Conservation (phyloP, 2,888 invertebrate species). For the Sesia apiformis region DNA sequence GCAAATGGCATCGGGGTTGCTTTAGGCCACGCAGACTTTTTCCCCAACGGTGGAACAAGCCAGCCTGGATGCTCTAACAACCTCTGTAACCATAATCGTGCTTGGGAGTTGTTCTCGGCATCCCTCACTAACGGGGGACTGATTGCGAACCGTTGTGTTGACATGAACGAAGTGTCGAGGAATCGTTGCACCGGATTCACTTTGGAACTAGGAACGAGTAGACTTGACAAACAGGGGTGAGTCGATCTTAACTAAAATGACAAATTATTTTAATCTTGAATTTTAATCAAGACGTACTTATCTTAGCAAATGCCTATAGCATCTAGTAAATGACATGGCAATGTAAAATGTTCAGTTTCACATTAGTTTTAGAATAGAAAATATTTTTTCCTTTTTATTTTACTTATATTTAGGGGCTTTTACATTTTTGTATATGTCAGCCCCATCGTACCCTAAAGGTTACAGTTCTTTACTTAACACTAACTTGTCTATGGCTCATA, state of each 20-base stretch:
- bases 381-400: too few relatives aligned
- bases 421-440: too few relatives aligned
- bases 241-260: not conserved
- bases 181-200: constrained; percentile 3
- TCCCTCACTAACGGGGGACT: constrained; percentile 2
- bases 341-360: too few relatives aligned
- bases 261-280: not conserved
- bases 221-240: not conserved
- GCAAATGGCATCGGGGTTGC: constrained; percentile 8
- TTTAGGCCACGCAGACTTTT: constrained; percentile 5
- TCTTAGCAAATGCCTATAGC: too few relatives aligned
- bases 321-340: too few relatives aligned
- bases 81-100: constrained; percentile 5
- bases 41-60: constrained; percentile 22
- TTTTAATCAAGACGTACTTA: not conserved
- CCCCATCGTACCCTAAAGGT: too few relatives aligned
- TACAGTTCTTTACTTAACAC: too few relatives aligned
- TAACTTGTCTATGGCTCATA: too few relatives aligned
- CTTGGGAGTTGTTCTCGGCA: constrained; percentile 6
- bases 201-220: not conserved
- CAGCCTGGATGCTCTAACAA: constrained; percentile 2
- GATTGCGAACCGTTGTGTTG: constrained; percentile 3
- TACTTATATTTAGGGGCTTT: too few relatives aligned
- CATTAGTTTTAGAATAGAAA: too few relatives aligned
- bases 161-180: constrained; percentile 4